Evolutionary conservation across 2,888 invertebrate species (phyloP).

Genomic region (Acrocera orbiculus): DNA sequence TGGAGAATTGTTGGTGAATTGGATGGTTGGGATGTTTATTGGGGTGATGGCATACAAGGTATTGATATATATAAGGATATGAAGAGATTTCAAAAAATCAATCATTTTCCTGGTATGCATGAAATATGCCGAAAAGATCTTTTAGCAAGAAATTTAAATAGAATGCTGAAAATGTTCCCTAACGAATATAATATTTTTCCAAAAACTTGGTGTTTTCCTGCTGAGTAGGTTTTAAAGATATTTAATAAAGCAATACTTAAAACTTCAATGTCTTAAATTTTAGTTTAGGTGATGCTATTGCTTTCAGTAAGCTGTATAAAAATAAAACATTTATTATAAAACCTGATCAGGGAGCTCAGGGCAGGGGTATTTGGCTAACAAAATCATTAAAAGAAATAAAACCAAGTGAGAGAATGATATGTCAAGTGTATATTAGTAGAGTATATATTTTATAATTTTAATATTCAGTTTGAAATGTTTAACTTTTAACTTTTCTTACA

Average conservation of each 20-base stretch:
- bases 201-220: slow-evolving; percentile 84
- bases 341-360: slow-evolving; percentile 82
- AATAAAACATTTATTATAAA: slow-evolving; percentile 74
- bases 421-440: slow-evolving; percentile 56
- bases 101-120: slow-evolving; percentile 84
- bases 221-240: slow-evolving; percentile 45
- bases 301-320: slow-evolving; percentile 49
- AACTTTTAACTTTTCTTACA: slow-evolving; percentile 21
- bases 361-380: slow-evolving; percentile 74
- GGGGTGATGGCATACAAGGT: slow-evolving; percentile 77
- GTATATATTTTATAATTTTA: slow-evolving; percentile 26
- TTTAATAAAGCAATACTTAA: not conserved
- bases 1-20: slow-evolving; percentile 45
- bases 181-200: slow-evolving; percentile 85
- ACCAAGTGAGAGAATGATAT: slow-evolving; percentile 67
- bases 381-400: slow-evolving; percentile 64
- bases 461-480: not conserved
- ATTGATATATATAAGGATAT: slow-evolving; percentile 77
- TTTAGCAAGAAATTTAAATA: slow-evolving; percentile 71
- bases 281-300: slow-evolving; percentile 37
- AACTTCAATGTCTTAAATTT: slow-evolving; percentile 6
- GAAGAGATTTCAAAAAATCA: slow-evolving; percentile 82
- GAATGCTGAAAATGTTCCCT: slow-evolving; percentile 76
- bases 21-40: slow-evolving; percentile 77
- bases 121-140: slow-evolving; percentile 82